Evolutionary conservation across 1,140 invertebrate species (phyloP), one percentile per base, ranked within the genome.

Genomic region (Tetramorium simillimum): DNA sequence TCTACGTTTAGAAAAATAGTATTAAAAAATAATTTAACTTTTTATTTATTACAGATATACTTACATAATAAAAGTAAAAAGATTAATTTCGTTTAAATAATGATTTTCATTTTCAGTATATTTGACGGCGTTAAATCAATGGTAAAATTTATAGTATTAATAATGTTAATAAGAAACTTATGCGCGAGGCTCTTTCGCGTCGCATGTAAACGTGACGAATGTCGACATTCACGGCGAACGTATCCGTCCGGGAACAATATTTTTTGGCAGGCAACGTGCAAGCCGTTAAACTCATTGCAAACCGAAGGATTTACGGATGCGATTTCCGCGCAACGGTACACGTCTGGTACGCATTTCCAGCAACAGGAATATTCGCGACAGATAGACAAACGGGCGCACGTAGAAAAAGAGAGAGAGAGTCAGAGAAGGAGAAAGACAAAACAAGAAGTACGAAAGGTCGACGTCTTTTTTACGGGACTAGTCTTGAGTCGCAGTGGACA

Each of bases 271-370:
- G 53, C 43, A 67, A 46, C 28, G 24, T 87, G 87, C 53, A 82
- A 88, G 69, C 16, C 70, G 70, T 88, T 84, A 28, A 67, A 53
- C 51, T 81, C 60, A 70, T 85, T 60, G 77, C 56, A 88, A 87
- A 82, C 49, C 62, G 53, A 88, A 88, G 43, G 72, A 88, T 89
- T 89, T 89, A 88, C 86, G 56, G n/a, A 77, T 77, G 37, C 53
- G 49, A 43, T 70, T 56, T 69, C 43, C 56, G 53, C 18, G 51
- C 40, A 53, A 49, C 21, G 37, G n/a, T 56, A 72, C 63, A 63
- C 40, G 87, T 88, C 77, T 84, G 69, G 69, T 69, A 60, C 14
- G 69, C 69, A 49, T 70, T 70, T 58, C 12, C 78, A 70, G 62
- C 46, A 75, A 75, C 56, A 21, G 12, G 69, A 84, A 62, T 84